Evolutionary conservation across 2,888 invertebrate genomes (phyloP).

Genomic region (Apocheima hispidaria): DNA sequence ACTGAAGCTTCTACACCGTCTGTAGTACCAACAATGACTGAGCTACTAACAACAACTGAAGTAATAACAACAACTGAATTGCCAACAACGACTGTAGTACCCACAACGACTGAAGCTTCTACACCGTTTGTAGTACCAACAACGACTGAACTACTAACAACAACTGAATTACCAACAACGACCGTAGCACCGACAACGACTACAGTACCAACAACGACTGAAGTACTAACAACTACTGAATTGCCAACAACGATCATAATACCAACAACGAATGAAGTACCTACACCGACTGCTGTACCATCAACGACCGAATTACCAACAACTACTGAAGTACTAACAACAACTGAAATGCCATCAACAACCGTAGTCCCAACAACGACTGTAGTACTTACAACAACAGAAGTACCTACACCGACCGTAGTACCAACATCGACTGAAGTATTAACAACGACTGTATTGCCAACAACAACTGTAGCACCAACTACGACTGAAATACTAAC

Average conservation of each 20-base stretch:
- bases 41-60: slow-evolving; percentile 1
- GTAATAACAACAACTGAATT: background rate
- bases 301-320: background rate
- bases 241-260: background rate
- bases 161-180: no score
- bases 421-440: background rate
- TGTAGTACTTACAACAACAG: background rate
- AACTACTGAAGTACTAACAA: background rate
- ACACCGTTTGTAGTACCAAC: background rate
- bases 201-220: background rate
- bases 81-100: background rate
- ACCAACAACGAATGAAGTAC: background rate
- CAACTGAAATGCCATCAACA: background rate
- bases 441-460: no score
- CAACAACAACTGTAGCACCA: background rate
- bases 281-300: background rate
- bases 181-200: no score
- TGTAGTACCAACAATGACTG: background rate
- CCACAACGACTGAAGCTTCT: background rate
- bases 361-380: background rate
- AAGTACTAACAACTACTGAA: background rate
- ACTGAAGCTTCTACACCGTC: background rate
- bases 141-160: background rate
- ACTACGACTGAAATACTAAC: background rate
- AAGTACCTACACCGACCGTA: background rate